Percentiles rank a stretch among this genome's conserved stretches.
Evolutionary conservation across 1,140 invertebrate genomes (phyloP).

Genomic region (Bombus consobrinus): DNA sequence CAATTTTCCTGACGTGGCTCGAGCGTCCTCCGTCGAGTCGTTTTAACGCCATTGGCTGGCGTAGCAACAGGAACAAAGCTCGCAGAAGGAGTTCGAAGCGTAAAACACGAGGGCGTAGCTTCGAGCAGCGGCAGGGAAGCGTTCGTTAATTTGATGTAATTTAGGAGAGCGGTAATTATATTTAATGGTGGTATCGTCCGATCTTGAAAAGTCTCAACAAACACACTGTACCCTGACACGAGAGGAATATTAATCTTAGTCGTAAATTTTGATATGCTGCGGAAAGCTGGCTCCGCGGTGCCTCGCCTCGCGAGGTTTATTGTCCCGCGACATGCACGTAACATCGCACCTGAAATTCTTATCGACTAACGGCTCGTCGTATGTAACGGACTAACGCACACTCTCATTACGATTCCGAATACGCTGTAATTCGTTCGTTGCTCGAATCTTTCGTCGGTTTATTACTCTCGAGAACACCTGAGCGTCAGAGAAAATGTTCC

Average conservation of each 20-base stretch:
- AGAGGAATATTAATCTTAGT: slow-evolving; percentile 55
- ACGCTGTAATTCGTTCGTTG: background rate
- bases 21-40: too few relatives aligned
- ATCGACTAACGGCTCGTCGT: slow-evolving; percentile 42
- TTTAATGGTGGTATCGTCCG: slow-evolving; percentile 46
- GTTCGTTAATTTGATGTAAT: slow-evolving; percentile 50
- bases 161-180: slow-evolving; percentile 50
- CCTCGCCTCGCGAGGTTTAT: slow-evolving; percentile 48
- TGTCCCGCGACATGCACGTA: slow-evolving; percentile 53
- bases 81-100: background rate
- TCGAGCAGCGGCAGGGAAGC: background rate
- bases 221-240: slow-evolving; percentile 41
- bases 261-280: slow-evolving; percentile 52
- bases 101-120: slow-evolving; percentile 21
- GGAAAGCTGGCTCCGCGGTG: slow-evolving; percentile 46
- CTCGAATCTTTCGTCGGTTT: background rate
- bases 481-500: background rate
- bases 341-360: slow-evolving; percentile 55
- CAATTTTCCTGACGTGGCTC: background rate
- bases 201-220: slow-evolving; percentile 48
- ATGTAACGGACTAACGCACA: slow-evolving; percentile 23
- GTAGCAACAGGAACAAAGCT: background rate
- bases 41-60: background rate
- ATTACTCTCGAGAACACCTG: background rate
- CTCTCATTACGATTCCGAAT: background rate